Conservation (phyloP, 2,888 invertebrate species). For the Tridacna gigas region DNA sequence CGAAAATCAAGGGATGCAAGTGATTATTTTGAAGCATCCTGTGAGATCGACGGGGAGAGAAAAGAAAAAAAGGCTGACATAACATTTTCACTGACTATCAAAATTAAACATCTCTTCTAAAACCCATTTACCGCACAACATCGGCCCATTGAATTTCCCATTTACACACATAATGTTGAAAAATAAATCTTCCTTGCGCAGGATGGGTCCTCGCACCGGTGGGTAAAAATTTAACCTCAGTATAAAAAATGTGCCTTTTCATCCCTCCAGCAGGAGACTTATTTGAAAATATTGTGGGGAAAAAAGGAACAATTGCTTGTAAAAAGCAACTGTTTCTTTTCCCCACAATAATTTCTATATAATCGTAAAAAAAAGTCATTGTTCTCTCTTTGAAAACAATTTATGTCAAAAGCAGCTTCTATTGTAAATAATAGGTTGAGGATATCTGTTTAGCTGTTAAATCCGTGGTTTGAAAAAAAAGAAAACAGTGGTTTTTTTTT, state of each 20-base stretch:
- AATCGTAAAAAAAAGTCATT: too few species aligned
- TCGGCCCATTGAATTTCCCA: constrained; percentile 58
- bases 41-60: constrained; percentile 3
- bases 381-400: too few species aligned
- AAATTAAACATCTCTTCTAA: constrained; percentile 60
- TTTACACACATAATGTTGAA: constrained; percentile 58
- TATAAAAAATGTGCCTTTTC: background rate
- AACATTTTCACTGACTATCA: constrained; percentile 63
- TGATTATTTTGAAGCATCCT: background rate
- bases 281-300: too few species aligned
- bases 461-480: too few species aligned
- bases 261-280: too few species aligned
- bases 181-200: constrained; percentile 17
- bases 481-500: too few species aligned
- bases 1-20: background rate
- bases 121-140: constrained; percentile 65
- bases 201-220: constrained; percentile 3
- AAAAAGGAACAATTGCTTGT: too few species aligned
- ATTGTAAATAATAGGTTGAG: too few species aligned
- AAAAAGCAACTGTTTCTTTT: too few species aligned
- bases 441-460: too few species aligned
- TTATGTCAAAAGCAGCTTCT: too few species aligned
- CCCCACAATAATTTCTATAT: too few species aligned
- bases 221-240: constrained; percentile 3
- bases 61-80: constrained; percentile 36